Base-by-base conservation (phyloP, 1,140 invertebrate genomes). In the Drosophila ogumai region DNA sequence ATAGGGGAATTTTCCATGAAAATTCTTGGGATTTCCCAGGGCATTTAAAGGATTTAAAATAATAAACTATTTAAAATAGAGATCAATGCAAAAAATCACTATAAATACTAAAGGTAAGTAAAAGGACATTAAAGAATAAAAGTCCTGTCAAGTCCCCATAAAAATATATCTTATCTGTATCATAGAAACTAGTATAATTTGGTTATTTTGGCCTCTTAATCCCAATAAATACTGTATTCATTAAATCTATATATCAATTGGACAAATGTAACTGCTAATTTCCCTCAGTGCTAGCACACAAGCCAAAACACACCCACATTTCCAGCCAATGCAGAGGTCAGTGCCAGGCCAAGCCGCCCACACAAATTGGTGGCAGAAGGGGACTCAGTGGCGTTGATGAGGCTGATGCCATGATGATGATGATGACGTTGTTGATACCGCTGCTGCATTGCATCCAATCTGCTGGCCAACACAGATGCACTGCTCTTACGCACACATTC, bases 361-460 rank as follows among this genome's bases (percentile, higher is more conserved):
- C 66, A 77, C 57, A 72, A 78, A 78, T 72, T 54, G 32, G 38
- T 28, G 43, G 46, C 38, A 32, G 19, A 28, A 40, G 41, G 17
- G 17, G 40, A 13, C 7, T 5, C 12, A n/a, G 13, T 32, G 36
- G 72, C 56, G 55, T 60, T 59, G 63, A 67, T 67, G 65, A 67
- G 65, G 15, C 47, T 47, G 64, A 64, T 67, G 44, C 28, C 34
- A 36, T 47, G 67, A 72, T 46, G 67, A 58, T 34, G 68, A 28
- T 49, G 54, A 54, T 69, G 64, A 36, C 28, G 46, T 9, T n/a
- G 15, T 2, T 38, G 50, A 22, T 64, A 47, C 19, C 54, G 36
- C 31, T 59, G 74, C 57, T 54, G 74, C 58, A 54, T 56, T 71
- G 64, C 68, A 59, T 47, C 65, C 57, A 65, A 78, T 73, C 67